Base-by-base conservation (phyloP, 2,113 vertebrate genomes). In the Neodon shergylaensis region DNA sequence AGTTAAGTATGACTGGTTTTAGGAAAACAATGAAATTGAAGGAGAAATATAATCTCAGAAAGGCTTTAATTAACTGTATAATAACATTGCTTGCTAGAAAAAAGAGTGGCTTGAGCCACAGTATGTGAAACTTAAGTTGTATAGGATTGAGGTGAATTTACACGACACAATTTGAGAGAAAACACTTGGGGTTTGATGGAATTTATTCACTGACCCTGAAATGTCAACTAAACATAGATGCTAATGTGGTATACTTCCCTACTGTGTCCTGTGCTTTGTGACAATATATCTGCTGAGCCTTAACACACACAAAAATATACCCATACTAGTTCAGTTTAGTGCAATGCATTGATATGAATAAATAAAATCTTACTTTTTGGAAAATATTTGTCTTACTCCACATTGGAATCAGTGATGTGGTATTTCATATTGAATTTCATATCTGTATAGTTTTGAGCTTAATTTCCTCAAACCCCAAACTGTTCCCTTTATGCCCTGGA, bases 151-250 rank as follows among this genome's bases (percentile, higher is more conserved):
- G 96, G 96, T 98, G 94, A 97, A 84, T 97, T 94, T 82, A 94
- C 89, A 91, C 83, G 42, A 97, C 97, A 92, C 97, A 97, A 97
- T 84, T 97, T 81, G 92, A 98, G 97, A 98, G 97, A 92, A 98
- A 98, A 98, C 95, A 97, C 93, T 97, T 97, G 96, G 70, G 95
- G n/a, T 96, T 97, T 98, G 92, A 91, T 89, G 93, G 93, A 97
- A 98, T 98, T 98, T 98, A 97, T 98, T 98, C 94, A 93, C 79
- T 98, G 98, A 98, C 97, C 95, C 97, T 98, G 97, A 98, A 98
- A 98, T 98, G 97, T 98, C 98, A 98, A 49, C 72, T 97, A 98
- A 98, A 97, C 96, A 92, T 82, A 88, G 96, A 97, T 97, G 97
- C 94, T 97, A 98, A 98, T 92, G 94, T 91, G 97, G 83, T 84